These are phyloP conservation scores for Halocaridina rubra DNA, from an alignment of 2,888 invertebrate species.

Conservation along the genomic window DNA sequence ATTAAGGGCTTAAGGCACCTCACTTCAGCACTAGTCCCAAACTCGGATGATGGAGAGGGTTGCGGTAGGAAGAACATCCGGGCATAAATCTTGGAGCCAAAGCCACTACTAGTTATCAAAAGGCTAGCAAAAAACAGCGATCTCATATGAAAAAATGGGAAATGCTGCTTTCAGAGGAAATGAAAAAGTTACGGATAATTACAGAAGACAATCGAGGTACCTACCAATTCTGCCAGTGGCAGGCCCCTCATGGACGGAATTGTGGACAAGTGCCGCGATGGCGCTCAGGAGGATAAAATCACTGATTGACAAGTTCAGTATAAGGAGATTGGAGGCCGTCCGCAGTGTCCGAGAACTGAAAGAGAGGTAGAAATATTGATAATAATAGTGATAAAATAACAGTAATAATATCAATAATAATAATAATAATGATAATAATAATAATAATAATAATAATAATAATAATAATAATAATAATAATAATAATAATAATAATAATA, in stretches of 20 bases:
- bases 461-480: too few relatives aligned
- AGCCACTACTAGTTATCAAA: too few relatives aligned
- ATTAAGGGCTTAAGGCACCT: too few relatives aligned
- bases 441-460: too few relatives aligned
- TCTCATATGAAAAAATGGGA: background rate
- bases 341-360: constrained; percentile 77
- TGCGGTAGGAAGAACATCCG: background rate
- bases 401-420: background rate
- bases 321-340: constrained; percentile 80
- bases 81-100: too few relatives aligned
- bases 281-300: constrained; percentile 80
- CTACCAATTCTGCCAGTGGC: constrained; percentile 79
- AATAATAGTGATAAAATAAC: background rate
- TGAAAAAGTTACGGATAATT: background rate
- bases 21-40: too few relatives aligned
- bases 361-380: background rate
- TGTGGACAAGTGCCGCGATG: constrained; percentile 80
- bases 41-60: background rate
- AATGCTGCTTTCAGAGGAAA: background rate
- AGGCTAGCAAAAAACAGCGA: background rate
- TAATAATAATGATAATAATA: background rate
- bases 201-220: constrained; percentile 42
- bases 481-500: too few relatives aligned
- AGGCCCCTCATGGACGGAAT: constrained; percentile 79
- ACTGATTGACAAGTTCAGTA: constrained; percentile 81